These are phyloP conservation scores for Misgurnus mizolepis DNA, from an alignment of 2,113 vertebrate species.

Conservation along the genomic window DNA sequence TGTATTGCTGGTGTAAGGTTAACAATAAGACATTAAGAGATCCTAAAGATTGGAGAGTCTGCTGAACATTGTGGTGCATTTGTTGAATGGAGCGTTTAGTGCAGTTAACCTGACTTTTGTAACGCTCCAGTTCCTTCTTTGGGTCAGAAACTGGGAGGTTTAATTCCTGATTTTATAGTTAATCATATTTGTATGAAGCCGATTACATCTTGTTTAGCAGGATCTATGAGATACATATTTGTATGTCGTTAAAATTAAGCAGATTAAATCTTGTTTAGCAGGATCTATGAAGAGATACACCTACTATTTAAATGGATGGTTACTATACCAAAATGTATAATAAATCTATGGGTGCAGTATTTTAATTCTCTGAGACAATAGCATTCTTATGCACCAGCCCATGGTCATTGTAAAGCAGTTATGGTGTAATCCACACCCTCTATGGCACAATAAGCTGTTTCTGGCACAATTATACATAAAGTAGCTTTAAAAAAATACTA, in stretches of 20 bases:
- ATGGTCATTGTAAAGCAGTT: neutral
- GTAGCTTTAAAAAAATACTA: too few relatives aligned
- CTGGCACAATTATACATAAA: neutral
- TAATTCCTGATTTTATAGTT: neutral
- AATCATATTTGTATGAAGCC: neutral
- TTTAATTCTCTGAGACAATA: neutral
- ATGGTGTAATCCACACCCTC: neutral
- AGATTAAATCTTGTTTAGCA: neutral
- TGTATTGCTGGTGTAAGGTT: neutral
- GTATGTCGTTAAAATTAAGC: neutral
- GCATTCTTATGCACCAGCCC: neutral
- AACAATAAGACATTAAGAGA: neutral
- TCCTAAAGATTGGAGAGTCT: too few relatives aligned
- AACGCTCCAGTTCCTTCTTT: neutral
- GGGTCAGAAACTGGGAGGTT: neutral
- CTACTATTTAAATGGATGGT: neutral
- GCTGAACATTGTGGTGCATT: too few relatives aligned
- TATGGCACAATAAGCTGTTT: neutral
- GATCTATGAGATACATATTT: constrained; percentile 1
- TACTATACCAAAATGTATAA: neutral
- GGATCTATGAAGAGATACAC: neutral
- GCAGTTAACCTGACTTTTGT: too few relatives aligned
- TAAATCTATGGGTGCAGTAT: neutral
- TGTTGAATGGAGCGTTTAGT: too few relatives aligned
- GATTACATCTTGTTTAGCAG: neutral